Conservation (phyloP, 2,888 invertebrate genomes). For the Neocrepidodera transversa region DNA sequence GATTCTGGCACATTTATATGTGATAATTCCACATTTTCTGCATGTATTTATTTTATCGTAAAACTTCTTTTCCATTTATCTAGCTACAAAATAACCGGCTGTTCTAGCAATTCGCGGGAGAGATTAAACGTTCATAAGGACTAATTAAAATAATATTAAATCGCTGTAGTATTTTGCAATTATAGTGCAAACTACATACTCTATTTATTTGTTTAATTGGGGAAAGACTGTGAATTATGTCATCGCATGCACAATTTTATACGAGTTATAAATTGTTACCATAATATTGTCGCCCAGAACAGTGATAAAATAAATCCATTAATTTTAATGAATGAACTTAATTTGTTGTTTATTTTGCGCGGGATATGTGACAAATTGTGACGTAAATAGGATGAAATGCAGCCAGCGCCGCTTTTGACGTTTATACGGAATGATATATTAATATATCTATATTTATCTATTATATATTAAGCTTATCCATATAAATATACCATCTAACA, state of each 20-base stretch:
- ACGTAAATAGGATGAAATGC: conserved; percentile 13
- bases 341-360: conserved; percentile 27
- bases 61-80: too few species aligned
- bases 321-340: conserved; percentile 31
- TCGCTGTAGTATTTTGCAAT: too few species aligned
- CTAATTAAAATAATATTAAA: too few species aligned
- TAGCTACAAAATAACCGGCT: too few species aligned
- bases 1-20: too few species aligned
- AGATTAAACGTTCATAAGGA: too few species aligned
- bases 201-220: conserved; percentile 14
- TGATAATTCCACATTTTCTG: too few species aligned
- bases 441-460: too few species aligned
- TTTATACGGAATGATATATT: background rate
- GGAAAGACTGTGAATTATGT: conserved; percentile 9
- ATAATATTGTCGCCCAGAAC: conserved; percentile 21
- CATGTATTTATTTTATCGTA: too few species aligned
- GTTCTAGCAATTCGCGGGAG: too few species aligned
- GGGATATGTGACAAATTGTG: conserved; percentile 19
- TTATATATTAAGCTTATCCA: too few species aligned
- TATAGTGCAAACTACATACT: background rate
- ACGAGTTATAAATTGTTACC: conserved; percentile 23
- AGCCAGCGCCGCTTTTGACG: background rate
- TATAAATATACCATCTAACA: too few species aligned
- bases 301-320: conserved; percentile 28
- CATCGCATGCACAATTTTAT: conserved; percentile 11